Conservation (phyloP, 2,797 vertebrate genomes). For the Aythya fuligula region DNA sequence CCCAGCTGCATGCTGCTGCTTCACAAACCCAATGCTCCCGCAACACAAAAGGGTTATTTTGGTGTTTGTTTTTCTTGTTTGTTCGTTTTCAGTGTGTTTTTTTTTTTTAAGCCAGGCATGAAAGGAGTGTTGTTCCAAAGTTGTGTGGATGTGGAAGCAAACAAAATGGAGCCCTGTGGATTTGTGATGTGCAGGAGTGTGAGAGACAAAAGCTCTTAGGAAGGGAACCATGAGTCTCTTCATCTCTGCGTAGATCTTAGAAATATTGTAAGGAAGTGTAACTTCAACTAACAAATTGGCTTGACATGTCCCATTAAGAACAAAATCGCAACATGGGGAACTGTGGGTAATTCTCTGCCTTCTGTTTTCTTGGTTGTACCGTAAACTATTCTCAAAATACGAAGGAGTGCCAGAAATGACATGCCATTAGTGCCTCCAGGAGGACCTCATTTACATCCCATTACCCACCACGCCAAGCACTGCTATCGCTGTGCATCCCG, state of each 20-base stretch:
- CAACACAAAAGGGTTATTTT: background rate
- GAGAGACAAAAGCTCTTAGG: constrained; percentile 21
- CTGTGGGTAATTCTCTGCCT: constrained; percentile 48
- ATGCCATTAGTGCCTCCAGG: background rate
- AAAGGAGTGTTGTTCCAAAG: background rate
- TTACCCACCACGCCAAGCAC: background rate
- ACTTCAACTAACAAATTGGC: constrained; percentile 29
- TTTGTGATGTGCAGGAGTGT: background rate
- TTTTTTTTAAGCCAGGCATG: background rate
- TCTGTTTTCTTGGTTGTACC: constrained; percentile 20
- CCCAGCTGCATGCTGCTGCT: background rate
- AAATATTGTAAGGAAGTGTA: background rate
- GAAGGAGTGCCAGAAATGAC: constrained; percentile 18
- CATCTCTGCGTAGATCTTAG: background rate
- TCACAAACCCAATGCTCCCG: background rate
- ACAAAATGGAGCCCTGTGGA: constrained; percentile 15
- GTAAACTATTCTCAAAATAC: background rate
- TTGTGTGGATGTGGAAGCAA: background rate
- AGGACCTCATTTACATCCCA: background rate
- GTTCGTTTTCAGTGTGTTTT: too few species aligned
- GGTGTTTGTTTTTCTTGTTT: background rate
- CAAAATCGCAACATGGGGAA: constrained; percentile 10
- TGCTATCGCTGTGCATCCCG: background rate
- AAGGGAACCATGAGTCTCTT: background rate
- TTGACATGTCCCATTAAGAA: constrained; percentile 55